Conservation (phyloP, 2,113 vertebrate species). For the Bagarius yarrelli region DNA sequence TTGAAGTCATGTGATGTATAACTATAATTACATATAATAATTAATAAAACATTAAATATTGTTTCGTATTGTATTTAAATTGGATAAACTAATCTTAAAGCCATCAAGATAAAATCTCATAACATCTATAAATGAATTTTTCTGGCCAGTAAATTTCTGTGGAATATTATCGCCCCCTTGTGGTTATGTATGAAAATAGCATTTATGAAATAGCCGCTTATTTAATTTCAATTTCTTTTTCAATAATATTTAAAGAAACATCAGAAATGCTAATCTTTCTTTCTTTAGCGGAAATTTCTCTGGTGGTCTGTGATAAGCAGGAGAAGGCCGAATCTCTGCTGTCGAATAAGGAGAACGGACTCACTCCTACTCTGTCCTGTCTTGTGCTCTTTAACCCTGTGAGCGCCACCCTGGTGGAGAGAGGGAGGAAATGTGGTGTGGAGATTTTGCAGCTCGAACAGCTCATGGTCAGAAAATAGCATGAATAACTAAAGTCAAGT, state of each 20-base stretch:
- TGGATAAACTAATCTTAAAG: no score
- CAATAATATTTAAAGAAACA: neutral
- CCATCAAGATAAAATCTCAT: no score
- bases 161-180: slow-evolving; percentile 4
- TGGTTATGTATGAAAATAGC: neutral
- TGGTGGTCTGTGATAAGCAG: slow-evolving; percentile 75
- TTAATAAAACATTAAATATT: no score
- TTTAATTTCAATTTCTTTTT: neutral
- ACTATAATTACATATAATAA: no score
- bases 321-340: slow-evolving; percentile 70
- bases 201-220: neutral
- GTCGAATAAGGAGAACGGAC: slow-evolving; percentile 70
- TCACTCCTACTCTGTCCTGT: slow-evolving; percentile 67
- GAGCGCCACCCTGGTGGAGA: slow-evolving; percentile 63
- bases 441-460: slow-evolving; percentile 70
- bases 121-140: neutral
- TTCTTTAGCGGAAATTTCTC: slow-evolving; percentile 69
- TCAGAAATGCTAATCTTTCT: neutral
- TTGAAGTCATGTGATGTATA: no score
- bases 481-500: neutral
- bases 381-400: slow-evolving; percentile 71
- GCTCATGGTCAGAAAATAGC: slow-evolving; percentile 67
- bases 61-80: no score
- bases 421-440: slow-evolving; percentile 67
- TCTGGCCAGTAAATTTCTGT: neutral